Conservation (phyloP, 2,113 vertebrate genomes). For the Vicugna pacos region DNA sequence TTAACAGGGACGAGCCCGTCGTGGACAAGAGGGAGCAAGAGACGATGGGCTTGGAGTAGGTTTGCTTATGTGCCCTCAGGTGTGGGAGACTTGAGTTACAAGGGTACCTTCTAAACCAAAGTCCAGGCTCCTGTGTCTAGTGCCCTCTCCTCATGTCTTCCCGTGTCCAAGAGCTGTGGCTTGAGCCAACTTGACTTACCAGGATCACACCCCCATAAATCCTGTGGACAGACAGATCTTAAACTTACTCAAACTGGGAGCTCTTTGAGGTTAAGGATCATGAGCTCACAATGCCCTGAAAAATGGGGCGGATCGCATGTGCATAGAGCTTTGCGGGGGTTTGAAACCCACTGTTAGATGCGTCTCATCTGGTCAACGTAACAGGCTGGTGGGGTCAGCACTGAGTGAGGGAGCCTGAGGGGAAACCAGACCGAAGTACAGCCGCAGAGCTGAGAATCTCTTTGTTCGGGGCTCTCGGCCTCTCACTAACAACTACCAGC, state of each 20-base stretch:
- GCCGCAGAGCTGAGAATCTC: neutral
- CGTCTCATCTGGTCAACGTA: neutral
- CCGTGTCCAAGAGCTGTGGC: neutral
- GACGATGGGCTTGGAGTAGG: rapidly evolving
- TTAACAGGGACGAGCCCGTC: neutral
- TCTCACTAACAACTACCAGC: slow-evolving; percentile 33
- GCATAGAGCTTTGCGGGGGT: neutral
- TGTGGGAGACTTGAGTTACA: neutral
- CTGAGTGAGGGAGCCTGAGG: neutral
- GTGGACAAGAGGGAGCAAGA: neutral
- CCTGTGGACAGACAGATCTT: neutral
- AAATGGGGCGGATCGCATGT: neutral
- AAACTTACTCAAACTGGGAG: neutral
- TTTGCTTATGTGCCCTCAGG: neutral
- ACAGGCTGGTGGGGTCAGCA: slow-evolving; percentile 47
- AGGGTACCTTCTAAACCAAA: neutral
- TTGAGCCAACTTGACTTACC: neutral
- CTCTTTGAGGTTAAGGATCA: neutral
- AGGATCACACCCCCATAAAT: neutral
- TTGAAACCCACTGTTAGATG: neutral
- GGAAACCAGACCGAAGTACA: neutral
- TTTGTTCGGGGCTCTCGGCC: neutral
- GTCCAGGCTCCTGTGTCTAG: neutral
- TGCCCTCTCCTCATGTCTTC: neutral
- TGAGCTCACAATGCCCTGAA: neutral